Evolutionary conservation across 2,113 vertebrate species (phyloP).

Genomic region (Ciconia boyciana): DNA sequence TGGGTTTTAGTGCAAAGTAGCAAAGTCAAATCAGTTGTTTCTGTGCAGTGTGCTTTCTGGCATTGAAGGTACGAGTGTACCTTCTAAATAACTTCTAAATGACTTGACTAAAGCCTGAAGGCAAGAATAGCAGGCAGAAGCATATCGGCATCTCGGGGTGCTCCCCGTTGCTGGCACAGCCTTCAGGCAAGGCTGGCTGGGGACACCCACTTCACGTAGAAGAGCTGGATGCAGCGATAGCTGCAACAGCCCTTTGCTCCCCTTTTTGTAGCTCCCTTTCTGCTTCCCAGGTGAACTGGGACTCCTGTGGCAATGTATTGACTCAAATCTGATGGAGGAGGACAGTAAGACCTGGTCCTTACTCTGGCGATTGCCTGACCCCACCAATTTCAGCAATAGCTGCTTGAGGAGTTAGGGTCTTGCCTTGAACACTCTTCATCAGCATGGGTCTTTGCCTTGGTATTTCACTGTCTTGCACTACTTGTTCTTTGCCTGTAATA

Average conservation of each 20-base stretch:
- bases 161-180: neutral
- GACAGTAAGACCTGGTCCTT: neutral
- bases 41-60: neutral
- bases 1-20: neutral
- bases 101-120: neutral
- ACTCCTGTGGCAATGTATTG: neutral
- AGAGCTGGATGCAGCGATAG: neutral
- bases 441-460: accelerated
- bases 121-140: neutral
- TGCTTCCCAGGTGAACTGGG: neutral
- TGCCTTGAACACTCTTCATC: neutral
- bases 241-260: neutral
- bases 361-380: too few relatives aligned
- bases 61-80: neutral
- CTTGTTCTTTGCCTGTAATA: neutral
- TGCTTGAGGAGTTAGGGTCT: neutral
- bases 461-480: neutral
- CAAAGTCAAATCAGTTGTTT: neutral
- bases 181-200: neutral
- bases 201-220: accelerated
- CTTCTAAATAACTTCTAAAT: neutral
- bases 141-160: neutral
- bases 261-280: neutral
- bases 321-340: accelerated
- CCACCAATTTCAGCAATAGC: neutral